phyloP scores from a whole-genome alignment of 2,888 invertebrate genomes.

The Malacosoma neustria region DNA sequence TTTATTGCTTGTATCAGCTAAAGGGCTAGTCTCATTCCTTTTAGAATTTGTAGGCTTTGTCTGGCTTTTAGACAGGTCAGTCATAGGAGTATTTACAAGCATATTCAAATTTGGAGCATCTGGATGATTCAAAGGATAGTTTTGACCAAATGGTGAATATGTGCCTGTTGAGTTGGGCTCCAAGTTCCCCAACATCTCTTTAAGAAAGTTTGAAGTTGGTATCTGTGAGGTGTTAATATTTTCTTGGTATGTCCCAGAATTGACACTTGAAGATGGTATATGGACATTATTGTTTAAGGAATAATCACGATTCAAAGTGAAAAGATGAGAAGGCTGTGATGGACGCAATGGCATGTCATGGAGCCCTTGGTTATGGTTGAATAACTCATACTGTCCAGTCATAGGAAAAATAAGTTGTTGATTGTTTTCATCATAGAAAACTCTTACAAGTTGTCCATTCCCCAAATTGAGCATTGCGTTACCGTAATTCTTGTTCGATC shows the following conservation, averaged over 20 bases:
- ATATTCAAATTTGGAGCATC: constrained; percentile 49
- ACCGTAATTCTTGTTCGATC: constrained; percentile 51
- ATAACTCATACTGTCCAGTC: constrained; percentile 62
- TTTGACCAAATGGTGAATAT: constrained; percentile 82
- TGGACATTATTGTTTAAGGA: constrained; percentile 42
- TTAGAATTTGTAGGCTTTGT: constrained; percentile 49
- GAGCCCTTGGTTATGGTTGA: constrained; percentile 51
- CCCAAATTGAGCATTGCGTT: constrained; percentile 63
- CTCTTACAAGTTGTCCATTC: constrained; percentile 59
- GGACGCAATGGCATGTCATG: constrained; percentile 47
- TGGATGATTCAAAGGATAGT: constrained; percentile 69
- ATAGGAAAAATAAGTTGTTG: constrained; percentile 62
- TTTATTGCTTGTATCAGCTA: constrained; percentile 72
- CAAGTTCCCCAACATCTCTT: constrained; percentile 83
- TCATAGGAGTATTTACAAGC: constrained; percentile 35
- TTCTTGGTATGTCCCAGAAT: constrained; percentile 35
- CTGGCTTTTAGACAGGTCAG: constrained; percentile 34
- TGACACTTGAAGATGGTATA: constrained; percentile 26
- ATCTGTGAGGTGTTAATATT: constrained; percentile 32
- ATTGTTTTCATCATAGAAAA: constrained; percentile 63
- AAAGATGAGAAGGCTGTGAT: constrained; percentile 44
- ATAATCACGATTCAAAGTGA: constrained; percentile 57
- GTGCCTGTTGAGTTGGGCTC: constrained; percentile 82
- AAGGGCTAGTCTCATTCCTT: constrained; percentile 55
- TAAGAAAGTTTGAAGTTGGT: constrained; percentile 74